Percentiles rank a stretch among this genome's conserved stretches.
phyloP scores from a whole-genome alignment of 1,140 invertebrate species.

The Lysiphlebus fabarum region DNA sequence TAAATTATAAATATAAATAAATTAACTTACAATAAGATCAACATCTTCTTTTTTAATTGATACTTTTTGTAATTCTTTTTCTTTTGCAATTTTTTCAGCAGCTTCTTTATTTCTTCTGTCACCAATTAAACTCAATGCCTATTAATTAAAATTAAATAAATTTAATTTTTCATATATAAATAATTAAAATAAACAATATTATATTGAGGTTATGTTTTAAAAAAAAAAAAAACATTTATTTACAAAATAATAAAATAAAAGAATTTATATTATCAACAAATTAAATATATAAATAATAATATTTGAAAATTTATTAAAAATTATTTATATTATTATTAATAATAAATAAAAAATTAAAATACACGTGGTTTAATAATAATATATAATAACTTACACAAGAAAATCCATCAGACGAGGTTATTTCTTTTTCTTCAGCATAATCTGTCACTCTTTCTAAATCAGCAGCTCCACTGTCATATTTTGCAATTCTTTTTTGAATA shows the following conservation, averaged over 20 bases:
- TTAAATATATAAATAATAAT: too few relatives aligned
- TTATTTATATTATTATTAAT: too few relatives aligned
- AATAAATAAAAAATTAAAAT: constrained; percentile 15
- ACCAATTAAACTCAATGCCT: constrained; percentile 87
- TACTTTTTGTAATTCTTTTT: constrained; percentile 89
- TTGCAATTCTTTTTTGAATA: constrained; percentile 74
- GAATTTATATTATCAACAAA: too few relatives aligned
- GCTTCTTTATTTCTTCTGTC: constrained; percentile 85
- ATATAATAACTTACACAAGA: constrained; percentile 64
- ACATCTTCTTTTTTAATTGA: constrained; percentile 95
- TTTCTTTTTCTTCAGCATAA: constrained; percentile 92
- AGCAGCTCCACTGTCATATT: constrained; percentile 88
- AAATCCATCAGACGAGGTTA: constrained; percentile 76
- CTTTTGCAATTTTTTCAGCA: constrained; percentile 82
- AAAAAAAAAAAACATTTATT: not conserved
- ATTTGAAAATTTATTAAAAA: too few relatives aligned
- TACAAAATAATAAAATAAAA: constrained; percentile 5
- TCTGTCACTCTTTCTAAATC: constrained; percentile 94
- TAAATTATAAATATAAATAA: constrained; percentile 3
- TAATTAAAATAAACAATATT: not conserved
- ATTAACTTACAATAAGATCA: constrained; percentile 83
- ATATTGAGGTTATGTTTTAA: constrained; percentile 4
- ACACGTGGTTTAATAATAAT: constrained; percentile 26
- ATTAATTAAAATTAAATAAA: constrained; percentile 5
- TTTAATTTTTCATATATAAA: not conserved